Conservation (phyloP, 1,140 invertebrate genomes). For the Drosophila kanapiae region DNA sequence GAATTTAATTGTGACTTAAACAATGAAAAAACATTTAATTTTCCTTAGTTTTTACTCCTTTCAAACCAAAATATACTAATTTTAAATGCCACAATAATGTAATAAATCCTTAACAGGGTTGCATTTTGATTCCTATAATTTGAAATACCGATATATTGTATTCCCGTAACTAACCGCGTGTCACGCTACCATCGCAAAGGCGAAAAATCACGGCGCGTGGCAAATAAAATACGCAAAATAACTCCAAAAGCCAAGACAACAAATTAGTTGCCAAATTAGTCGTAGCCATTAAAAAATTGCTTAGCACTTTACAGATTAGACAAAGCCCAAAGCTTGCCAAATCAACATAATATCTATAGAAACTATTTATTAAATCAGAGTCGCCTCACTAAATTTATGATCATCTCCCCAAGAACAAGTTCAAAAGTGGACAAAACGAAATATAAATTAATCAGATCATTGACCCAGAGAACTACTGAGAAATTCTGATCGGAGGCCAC, state of each 20-base stretch:
- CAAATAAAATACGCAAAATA: constrained; percentile 37
- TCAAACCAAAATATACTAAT: fast-evolving
- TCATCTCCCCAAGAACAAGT: constrained; percentile 43
- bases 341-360: constrained; percentile 17
- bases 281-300: constrained; percentile 49
- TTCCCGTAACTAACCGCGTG: background rate
- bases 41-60: too few species aligned
- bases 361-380: constrained; percentile 32
- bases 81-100: background rate
- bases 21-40: too few species aligned
- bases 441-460: constrained; percentile 55
- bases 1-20: too few species aligned
- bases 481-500: constrained; percentile 28
- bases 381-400: constrained; percentile 51
- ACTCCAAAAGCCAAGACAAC: constrained; percentile 50
- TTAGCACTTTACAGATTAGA: constrained; percentile 63
- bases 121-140: background rate
- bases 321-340: constrained; percentile 22
- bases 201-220: constrained; percentile 60
- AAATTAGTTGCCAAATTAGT: constrained; percentile 61
- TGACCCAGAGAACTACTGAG: constrained; percentile 75
- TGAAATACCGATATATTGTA: background rate
- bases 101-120: too few species aligned
- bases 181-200: constrained; percentile 31
- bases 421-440: constrained; percentile 16